phyloP scores from a whole-genome alignment of 2,113 vertebrate species.

The Atlantisia rogersi region DNA sequence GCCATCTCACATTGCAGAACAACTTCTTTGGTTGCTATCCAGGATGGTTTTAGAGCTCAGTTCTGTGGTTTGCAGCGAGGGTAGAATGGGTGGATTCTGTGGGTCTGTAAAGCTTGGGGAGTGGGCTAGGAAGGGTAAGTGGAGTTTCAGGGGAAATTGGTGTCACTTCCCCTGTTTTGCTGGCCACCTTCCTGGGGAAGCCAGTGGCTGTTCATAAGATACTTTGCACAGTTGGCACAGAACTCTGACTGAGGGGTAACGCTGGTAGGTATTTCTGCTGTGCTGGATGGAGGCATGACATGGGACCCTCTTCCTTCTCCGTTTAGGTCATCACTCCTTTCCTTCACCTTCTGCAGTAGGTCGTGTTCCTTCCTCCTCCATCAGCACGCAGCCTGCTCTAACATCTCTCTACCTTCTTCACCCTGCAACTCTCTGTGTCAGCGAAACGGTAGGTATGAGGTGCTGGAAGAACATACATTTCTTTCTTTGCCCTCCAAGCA shows the following conservation, averaged over 20 bases:
- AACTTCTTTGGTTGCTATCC: neutral
- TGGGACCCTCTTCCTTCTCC: neutral
- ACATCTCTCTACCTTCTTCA: neutral
- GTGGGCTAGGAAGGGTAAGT: neutral
- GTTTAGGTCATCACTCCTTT: neutral
- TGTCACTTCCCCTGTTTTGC: neutral
- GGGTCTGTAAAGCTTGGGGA: neutral
- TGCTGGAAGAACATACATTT: neutral
- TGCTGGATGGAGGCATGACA: neutral
- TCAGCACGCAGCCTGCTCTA: fast-evolving
- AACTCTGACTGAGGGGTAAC: neutral
- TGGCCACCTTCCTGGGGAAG: neutral
- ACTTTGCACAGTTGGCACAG: neutral
- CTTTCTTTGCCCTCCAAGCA: neutral
- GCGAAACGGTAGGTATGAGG: neutral
- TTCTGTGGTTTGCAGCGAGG: neutral
- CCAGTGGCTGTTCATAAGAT: neutral
- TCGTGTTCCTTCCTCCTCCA: neutral
- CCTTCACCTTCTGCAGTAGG: neutral
- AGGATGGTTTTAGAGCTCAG: neutral
- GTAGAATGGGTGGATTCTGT: neutral
- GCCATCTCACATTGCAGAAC: neutral
- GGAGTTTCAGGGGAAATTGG: neutral
- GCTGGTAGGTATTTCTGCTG: neutral
- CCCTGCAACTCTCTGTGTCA: neutral